Percentiles rank a stretch among this genome's conserved stretches.
phyloP scores from a whole-genome alignment of 2,888 invertebrate genomes.

The Xestia c-nigrum region DNA sequence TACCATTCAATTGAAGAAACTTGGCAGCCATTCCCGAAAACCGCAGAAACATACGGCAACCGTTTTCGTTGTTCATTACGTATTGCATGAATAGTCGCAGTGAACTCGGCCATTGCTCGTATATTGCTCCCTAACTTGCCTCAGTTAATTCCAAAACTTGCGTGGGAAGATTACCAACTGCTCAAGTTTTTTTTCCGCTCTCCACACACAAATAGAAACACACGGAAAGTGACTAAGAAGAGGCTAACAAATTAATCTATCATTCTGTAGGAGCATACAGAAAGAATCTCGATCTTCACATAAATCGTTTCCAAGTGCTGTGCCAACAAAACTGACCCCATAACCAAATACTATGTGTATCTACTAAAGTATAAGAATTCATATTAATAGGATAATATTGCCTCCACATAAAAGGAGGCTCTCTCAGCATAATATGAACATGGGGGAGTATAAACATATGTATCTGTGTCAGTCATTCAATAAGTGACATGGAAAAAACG shows the following conservation, averaged over 20 bases:
- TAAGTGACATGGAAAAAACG: slow-evolving; percentile 25
- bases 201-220: slow-evolving; percentile 25
- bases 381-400: slow-evolving; percentile 38
- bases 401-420: slow-evolving; percentile 26
- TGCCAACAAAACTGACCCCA: slow-evolving; percentile 27
- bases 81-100: slow-evolving; percentile 23
- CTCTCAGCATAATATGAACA: slow-evolving; percentile 14
- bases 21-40: neutral
- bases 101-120: neutral
- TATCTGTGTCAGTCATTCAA: slow-evolving; percentile 48
- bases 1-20: neutral
- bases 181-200: slow-evolving; percentile 37
- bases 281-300: slow-evolving; percentile 1
- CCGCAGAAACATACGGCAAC: neutral
- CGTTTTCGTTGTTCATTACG: slow-evolving; percentile 6
- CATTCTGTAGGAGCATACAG: slow-evolving; percentile 3
- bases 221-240: slow-evolving; percentile 31
- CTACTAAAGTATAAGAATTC: slow-evolving; percentile 32
- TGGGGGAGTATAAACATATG: slow-evolving; percentile 38
- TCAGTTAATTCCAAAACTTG: slow-evolving; percentile 25
- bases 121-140: slow-evolving; percentile 21
- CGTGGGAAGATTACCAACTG: slow-evolving; percentile 43
- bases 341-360: slow-evolving; percentile 36
- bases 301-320: slow-evolving; percentile 17
- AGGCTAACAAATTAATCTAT: slow-evolving; percentile 34